Evolutionary conservation across 2,797 vertebrate species (phyloP), one percentile per base, ranked within the genome.

Genomic region (Rhynchonycteris naso): DNA sequence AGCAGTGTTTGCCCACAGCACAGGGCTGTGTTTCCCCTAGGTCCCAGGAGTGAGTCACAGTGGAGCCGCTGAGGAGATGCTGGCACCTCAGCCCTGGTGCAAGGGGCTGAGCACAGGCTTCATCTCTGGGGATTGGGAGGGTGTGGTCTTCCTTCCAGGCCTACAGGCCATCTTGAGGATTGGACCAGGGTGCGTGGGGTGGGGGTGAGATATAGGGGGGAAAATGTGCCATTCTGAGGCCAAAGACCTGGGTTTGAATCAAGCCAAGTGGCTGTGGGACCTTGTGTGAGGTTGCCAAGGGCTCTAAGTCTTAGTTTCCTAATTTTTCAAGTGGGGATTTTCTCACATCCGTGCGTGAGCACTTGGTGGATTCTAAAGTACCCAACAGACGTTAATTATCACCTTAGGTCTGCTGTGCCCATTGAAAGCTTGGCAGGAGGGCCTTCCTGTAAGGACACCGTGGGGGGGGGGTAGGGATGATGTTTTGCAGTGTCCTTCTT

Each of bases 41-140:
- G 96, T 97, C 94, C 93, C 80, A 65, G 93, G 94, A 89, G 95
- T 98, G 97, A 98, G 96, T 97, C 97, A 96, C 72, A 11, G 66
- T 7, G 79, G 63, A 96, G 97, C 68, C n/a, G 47, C 90, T 30
- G 91, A 63, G 19, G 95, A 94, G 96, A 89, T 71, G 75, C 76
- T 50, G 91, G 89, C 83, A n/a, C 71, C 66, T 63, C 43, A 28
- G 24, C 90, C 22, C 22, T 0, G 43, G 38, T 28, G 52, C 15
- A 7, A 82, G 83, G 86, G 74, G 69, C 61, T 56, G 88, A 56
- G 52, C 35, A 0, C 52, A 56, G 84, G 66, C 69, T 30, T 22
- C 22, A 15, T 24, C 79, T 47, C 69, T 2, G 0, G 47, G 43
- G 30, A 30, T 59, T 47, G 38, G 21, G 33, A 88, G 56, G 56